A percentile compares a stretch with the other conserved stretches of the same genome.
Evolutionary conservation across 64 coral and sea anemone genomes (phyloP).

Genomic region (Catalaphyllia jardinei): DNA sequence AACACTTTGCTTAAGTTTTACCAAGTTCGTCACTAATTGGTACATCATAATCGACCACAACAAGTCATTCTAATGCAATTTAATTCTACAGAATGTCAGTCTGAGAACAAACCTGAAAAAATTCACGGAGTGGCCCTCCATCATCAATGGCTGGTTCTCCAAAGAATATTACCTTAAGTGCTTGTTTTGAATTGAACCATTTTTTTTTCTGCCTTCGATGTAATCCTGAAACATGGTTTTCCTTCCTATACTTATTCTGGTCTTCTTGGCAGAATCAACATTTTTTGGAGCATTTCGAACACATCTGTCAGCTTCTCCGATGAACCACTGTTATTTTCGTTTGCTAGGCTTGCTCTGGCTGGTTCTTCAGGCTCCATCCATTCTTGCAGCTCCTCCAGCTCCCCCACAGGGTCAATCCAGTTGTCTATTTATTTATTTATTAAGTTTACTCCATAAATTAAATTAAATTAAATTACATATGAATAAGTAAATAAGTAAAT

Average conservation of each 20-base stretch:
- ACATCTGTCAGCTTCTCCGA: constrained; percentile 30
- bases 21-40: too few species aligned
- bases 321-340: too few species aligned
- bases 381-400: constrained; percentile 28
- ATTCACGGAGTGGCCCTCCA: constrained; percentile 7
- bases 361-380: constrained; percentile 9
- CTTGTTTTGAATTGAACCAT: constrained; percentile 34
- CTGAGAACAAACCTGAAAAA: background rate
- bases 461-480: too few species aligned
- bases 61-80: background rate
- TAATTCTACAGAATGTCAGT: background rate
- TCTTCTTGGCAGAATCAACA: constrained; percentile 16
- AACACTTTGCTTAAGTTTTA: too few species aligned
- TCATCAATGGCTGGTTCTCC: constrained; percentile 31
- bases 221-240: constrained; percentile 33
- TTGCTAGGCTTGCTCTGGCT: constrained; percentile 6
- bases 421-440: too few species aligned
- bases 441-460: too few species aligned
- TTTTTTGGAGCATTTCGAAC: constrained; percentile 17
- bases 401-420: constrained; percentile 51
- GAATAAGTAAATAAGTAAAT: too few species aligned
- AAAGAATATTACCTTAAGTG: constrained; percentile 39
- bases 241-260: constrained; percentile 27
- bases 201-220: constrained; percentile 29
- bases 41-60: too few species aligned